These are phyloP conservation scores for Ips typographus DNA, from an alignment of 1,140 invertebrate species.

Conservation along the genomic window DNA sequence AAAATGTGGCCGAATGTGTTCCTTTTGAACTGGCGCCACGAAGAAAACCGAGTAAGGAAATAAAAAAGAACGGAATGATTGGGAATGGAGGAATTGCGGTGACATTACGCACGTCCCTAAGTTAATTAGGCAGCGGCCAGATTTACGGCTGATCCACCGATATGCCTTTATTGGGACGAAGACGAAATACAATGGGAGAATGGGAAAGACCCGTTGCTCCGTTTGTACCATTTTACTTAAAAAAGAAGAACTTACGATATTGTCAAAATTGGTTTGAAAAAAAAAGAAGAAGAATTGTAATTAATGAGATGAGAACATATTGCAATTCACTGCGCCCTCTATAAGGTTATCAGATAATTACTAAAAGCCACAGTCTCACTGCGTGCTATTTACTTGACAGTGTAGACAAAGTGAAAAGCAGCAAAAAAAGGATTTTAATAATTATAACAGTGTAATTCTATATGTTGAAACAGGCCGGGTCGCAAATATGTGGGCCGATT, in stretches of 20 bases:
- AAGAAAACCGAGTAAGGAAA: slow-evolving; percentile 1
- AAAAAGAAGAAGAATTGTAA: too few relatives aligned
- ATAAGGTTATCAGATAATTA: too few relatives aligned
- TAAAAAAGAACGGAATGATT: not conserved
- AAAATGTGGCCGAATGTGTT: too few relatives aligned
- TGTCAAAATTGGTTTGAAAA: too few relatives aligned
- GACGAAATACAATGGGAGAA: not conserved
- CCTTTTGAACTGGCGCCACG: not conserved
- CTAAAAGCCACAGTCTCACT: too few relatives aligned
- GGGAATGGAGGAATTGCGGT: slow-evolving; percentile 7
- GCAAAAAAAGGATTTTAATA: not conserved
- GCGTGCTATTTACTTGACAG: too few relatives aligned
- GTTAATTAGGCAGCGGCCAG: slow-evolving; percentile 32
- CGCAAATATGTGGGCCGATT: slow-evolving; percentile 18
- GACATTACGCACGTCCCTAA: slow-evolving; percentile 36
- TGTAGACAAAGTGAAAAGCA: too few relatives aligned
- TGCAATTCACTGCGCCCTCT: too few relatives aligned
- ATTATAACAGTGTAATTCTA: slow-evolving; percentile 26
- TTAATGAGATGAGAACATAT: too few relatives aligned
- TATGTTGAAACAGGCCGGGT: not conserved
- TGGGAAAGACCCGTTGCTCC: not conserved
- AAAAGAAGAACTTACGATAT: too few relatives aligned
- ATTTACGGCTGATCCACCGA: slow-evolving; percentile 39
- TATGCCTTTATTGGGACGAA: slow-evolving; percentile 34
- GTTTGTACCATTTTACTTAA: too few relatives aligned